Percentiles rank a stretch among this genome's conserved stretches.
These are phyloP conservation scores for fruit fly (Drosophila melanogaster) DNA, from an alignment of 1,140 invertebrate species.

Conservation along the genomic window Release_6_plus_ISO1_MT NT_037436.4:9206501-9207000, in stretches of 20 bases:
- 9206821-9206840: slow-evolving; percentile 37
- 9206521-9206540: slow-evolving; percentile 23
- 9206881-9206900: neutral
- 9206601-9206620: slow-evolving; percentile 55
- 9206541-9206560: slow-evolving; percentile 8
- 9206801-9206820: slow-evolving; percentile 34
- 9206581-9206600: slow-evolving; percentile 60
- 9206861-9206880: slow-evolving; percentile 12
- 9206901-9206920: slow-evolving; percentile 8
- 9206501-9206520: slow-evolving; percentile 44
- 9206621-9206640: slow-evolving; percentile 16
- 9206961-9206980: slow-evolving; percentile 34
- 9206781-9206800: slow-evolving; percentile 65
- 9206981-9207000: neutral
- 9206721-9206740: slow-evolving; percentile 35
- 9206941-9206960: slow-evolving; percentile 32
- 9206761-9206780: slow-evolving; percentile 55
- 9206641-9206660: slow-evolving; percentile 7
- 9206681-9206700: slow-evolving; percentile 49
- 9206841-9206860: slow-evolving; percentile 49
- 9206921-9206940: neutral
- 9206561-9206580: slow-evolving; percentile 49
- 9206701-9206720: slow-evolving; percentile 51
- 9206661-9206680: slow-evolving; percentile 11
- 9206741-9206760: slow-evolving; percentile 48